Percentiles rank a stretch among this genome's conserved stretches.
phyloP scores from a whole-genome alignment of 2,113 vertebrate species.

The Lepisosteus osseus region DNA sequence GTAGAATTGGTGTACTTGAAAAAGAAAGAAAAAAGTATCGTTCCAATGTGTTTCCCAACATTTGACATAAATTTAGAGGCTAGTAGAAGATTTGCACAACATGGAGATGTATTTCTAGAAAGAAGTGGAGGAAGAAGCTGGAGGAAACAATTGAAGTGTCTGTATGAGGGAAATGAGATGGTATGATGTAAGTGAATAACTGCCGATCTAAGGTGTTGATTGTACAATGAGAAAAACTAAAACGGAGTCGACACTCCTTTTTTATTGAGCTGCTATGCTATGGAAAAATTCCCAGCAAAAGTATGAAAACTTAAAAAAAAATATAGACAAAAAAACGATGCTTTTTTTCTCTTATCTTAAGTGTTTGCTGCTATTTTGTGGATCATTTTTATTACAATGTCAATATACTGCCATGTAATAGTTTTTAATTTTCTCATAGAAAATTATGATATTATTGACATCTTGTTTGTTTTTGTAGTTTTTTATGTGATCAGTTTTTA shows the following conservation, averaged over 20 bases:
- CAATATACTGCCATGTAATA: constrained; percentile 89
- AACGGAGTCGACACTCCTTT: constrained; percentile 71
- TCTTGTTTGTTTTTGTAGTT: constrained; percentile 69
- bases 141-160: constrained; percentile 57
- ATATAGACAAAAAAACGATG: constrained; percentile 67
- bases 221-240: constrained; percentile 60
- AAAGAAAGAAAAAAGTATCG: constrained; percentile 40
- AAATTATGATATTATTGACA: constrained; percentile 87
- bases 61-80: constrained; percentile 44
- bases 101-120: constrained; percentile 62
- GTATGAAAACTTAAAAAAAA: constrained; percentile 53
- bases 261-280: constrained; percentile 95
- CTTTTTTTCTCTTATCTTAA: constrained; percentile 82
- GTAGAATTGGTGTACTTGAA: constrained; percentile 62
- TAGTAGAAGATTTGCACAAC: constrained; percentile 69
- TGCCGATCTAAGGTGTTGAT: constrained; percentile 76
- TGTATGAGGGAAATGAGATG: constrained; percentile 64
- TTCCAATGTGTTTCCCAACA: constrained; percentile 39
- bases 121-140: constrained; percentile 58
- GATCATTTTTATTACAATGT: constrained; percentile 80
- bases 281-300: constrained; percentile 81
- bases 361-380: constrained; percentile 95
- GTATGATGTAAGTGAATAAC: constrained; percentile 67
- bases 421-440: constrained; percentile 93
- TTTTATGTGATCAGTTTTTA: constrained; percentile 84